Base-by-base conservation (phyloP, 2,888 invertebrate genomes). In the Teinopalpus imperialis region DNA sequence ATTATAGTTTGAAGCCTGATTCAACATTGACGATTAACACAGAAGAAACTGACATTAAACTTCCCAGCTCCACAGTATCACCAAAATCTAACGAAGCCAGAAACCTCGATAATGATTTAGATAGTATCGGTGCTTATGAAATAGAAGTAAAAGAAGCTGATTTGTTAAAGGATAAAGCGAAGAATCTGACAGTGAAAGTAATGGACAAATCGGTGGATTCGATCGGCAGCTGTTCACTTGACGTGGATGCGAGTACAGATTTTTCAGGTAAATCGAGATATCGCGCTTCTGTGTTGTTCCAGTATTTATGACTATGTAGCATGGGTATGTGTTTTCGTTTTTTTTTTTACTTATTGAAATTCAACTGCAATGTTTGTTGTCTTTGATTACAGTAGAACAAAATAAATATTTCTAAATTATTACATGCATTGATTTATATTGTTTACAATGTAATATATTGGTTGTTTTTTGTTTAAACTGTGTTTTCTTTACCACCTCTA, bases 201-300 rank as follows among this genome's bases (percentile, higher is more conserved):
- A 94, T 94, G 94, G 94, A 94, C 85, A 91, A 92, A 60, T 94
- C 94, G 14, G 91, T 94, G 81, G 96, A 96, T 80, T 95, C 95
- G 44, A 95, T 95, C 66, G 95, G 95, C 64, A 94, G 94, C 87
- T 96, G 95, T 85, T 95, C 95, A 59, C 89, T 96, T 68, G 95
- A 96, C 80, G 94, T 94, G 78, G 95, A 96, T 69, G 93, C 93
- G 46, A 92, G 93, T 68, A 92, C 92, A 50, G 93, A 93, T 67
- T 90, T 93, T 67, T 92, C 93, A 93, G 93, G 93, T 93, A 93
- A 88, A 61, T 67, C 32, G 47, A 47, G 44, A 49, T 48, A 42
- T 48, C 43, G 40, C 44, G 34, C 29, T 48, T 52, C 36, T 29
- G 50, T 52, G 51, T 51, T 55, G 50, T 46, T 40, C 32, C 10